Evolutionary conservation across 2,113 vertebrate genomes (phyloP), one percentile per base, ranked within the genome.

Genomic region (Tragelaphus buxtoni): DNA sequence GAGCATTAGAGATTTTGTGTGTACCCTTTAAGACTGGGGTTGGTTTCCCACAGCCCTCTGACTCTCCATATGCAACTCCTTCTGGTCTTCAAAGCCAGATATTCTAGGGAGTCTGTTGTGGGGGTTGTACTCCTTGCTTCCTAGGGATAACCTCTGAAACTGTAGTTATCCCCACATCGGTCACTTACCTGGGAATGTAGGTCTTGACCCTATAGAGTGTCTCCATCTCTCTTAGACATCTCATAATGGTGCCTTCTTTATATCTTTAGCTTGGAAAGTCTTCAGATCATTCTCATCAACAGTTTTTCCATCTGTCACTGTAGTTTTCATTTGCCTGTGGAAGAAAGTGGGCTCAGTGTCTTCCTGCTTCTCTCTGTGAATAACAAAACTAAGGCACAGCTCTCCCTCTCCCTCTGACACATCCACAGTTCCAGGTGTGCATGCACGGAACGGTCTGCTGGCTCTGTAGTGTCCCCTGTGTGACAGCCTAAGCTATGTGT

Each of bases 401-500:
- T 35, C 7, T 26, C 8, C 13, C 26, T 39, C 49, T 47, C 24
- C 24, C 58, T 45, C 32, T 47, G 42, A 10, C 11, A 9, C 16
- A 60, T 14, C 26, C 14, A 16, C 3, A 32, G 35, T 39, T 35
- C 18, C 30, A 58, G 18, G 2, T 9, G 4, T 9, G 30, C 14
- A 3, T 7, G 9, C 42, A 51, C 12, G 9, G 47, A 89, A 83
- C 63, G 1, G 10, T 89, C 7, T 69, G 28, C 7, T 55, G 17
- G 14, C 10, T 53, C 32, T 56, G 14, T 12, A 30, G 55, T 35
- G 3, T 6, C 55, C 3, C 0, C n/a, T 1, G 5, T 4, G 5
- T 9, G 6, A 84, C 53, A 2, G 1, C 13, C 10, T 9, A 16
- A 26, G 51, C 9, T 16, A 16, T 16, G 9, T 49, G 35, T 30